Evolutionary conservation across 2,797 vertebrate species (phyloP), one percentile per base, ranked within the genome.

Genomic region (Ibycter americanus): DNA sequence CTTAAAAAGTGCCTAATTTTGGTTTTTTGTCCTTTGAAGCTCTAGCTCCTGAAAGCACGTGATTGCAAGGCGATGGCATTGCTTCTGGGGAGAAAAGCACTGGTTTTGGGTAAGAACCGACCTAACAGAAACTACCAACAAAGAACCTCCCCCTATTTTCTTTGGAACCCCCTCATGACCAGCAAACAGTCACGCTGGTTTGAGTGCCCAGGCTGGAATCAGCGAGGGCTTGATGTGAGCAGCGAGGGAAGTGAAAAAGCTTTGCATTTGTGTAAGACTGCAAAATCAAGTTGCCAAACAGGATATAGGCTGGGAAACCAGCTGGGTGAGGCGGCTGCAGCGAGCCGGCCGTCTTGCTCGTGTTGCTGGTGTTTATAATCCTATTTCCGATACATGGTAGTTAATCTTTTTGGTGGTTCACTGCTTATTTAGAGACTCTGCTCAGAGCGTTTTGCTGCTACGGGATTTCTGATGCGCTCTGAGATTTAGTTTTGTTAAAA

Each of bases 211-310:
- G 55, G 58, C 51, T 92, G 83, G 90, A 66, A 84, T 46, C 89
- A 61, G 44, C 8, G 4, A 68, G 59, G 66, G 72, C 73, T 73
- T 5, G 1, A 12, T 31, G 42, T 2, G 68, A 84, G 83, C 62
- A 55, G 79, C 2, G 22, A 93, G 86, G 90, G 90, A 92, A 94
- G 93, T 92, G 93, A 90, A 87, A 93, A 40, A 65, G 16, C 38
- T 72, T n/a, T 18, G 25, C 27, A 2, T 62, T 70, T 19, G 81
- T 90, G 83, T 55, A 9, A 76, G 87, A 21, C 55, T 56, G 84
- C 46, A 74, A 15, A 25, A 17, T 4, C 2, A 8, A 3, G 47
- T 56, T 96, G 91, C 78, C 88, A 96, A 95, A 91, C 87, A 93
- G 94, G 96, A 78, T 78, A 9, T 1, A 16, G 66, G 92, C 90